Base-by-base conservation (phyloP, 2,888 invertebrate genomes). In the Synergus laeviventris region DNA sequence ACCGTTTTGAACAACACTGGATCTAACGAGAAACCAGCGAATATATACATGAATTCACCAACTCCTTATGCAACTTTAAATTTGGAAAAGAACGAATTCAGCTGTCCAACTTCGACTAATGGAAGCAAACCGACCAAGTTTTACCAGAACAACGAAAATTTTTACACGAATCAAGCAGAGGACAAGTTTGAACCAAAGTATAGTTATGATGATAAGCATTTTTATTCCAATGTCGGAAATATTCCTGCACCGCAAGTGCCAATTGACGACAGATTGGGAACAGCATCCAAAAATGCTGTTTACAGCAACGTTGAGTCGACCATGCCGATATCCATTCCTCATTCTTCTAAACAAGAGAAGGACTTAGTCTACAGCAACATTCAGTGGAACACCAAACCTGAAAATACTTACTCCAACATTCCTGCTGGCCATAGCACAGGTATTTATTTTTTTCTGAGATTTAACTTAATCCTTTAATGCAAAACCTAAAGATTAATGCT, bases 371-470 rank as follows among this genome's bases (percentile, higher is more conserved):
- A 93, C 82, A 92, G 92, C 78, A 93, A 93, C 82, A 91, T 93
- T 80, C 90, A 92, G 45, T 92, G 93, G 89, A 91, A 92, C 66
- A 87, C 91, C 75, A 91, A 87, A 85, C 90, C 87, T 18, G 92
- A 91, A 81, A 89, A 91, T 76, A 92, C 94, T 49, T 95, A 95
- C 86, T 93, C 93, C 80, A 95, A 95, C 87, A 88, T 94, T 83
- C 84, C 87, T 56, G 73, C 87, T 49, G 78, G 81, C 39, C 89
- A 89, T 76, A 83, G 77, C 80, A 87, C 83, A 78, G 88, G 88
- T 89, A 82, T 80, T 12, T 66, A 31, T 31, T 56, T 56, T 56
- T 56, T 39, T 73, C 31, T 14, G 24, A 54, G 14, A 31, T 11
- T 61, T 61, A 12, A 31, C 21, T 42, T 12, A 4, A 42, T 42